Evolutionary conservation across 1,140 invertebrate species (phyloP), one percentile per base, ranked within the genome.

Genomic region (Hyphantria cunea): DNA sequence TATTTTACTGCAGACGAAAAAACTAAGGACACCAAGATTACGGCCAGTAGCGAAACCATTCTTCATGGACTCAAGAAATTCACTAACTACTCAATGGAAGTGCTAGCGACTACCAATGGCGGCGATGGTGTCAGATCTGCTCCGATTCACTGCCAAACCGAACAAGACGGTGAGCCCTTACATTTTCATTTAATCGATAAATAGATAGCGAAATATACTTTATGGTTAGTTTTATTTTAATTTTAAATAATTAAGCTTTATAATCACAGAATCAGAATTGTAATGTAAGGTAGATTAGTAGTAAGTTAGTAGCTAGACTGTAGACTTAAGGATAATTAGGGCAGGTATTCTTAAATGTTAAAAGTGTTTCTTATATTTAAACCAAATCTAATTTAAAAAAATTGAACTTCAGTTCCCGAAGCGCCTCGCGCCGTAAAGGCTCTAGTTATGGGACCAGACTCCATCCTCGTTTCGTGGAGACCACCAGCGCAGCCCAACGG

Each of bases 71-170:
- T 99, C 17, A 96, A 97, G 85, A 98, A 98, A 84, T 99, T 95
- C 85, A 99, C 98, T 0, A 99, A 99, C 91, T 99, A 99, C 90
- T 98, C 96, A 53, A 97, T 99, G 94, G 96, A 98, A 93, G 97
- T 99, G 34, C 89, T 99, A 65, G 97, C 98, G 44, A 98, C 95
- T 76, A 99, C 98, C 25, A 96, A 96, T 48, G 98, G 97, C 62
- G 98, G 98, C n/a, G 98, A 99, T 84, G 98, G 98, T 59, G 97
- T 98, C 33, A 94, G 96, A 64, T 97, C 96, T 76, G 93, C 94
- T 14, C 95, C 97, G 6, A 96, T 99, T 73, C 97, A 97, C 89
- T 98, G 97, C 78, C 96, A 97, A 88, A 99, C 98, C 47, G 96
- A 98, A 92, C 97, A 99, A 91, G 98, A 98, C 89, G 96, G 97